Conservation (phyloP, 2,113 vertebrate genomes). For the Tragelaphus scriptus region DNA sequence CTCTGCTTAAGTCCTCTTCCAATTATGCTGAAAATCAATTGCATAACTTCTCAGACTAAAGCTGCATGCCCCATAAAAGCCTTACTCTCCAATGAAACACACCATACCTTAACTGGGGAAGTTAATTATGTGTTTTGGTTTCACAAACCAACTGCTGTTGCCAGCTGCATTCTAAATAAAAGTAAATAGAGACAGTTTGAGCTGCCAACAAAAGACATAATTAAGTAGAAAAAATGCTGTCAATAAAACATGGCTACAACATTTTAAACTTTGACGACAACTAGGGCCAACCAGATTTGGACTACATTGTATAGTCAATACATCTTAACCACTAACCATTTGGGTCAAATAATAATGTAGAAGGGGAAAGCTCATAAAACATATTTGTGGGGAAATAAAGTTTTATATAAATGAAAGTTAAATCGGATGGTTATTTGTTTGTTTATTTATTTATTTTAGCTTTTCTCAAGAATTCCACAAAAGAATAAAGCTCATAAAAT, state of each 20-base stretch:
- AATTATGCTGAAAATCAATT: neutral
- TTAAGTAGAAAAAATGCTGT: constrained; percentile 57
- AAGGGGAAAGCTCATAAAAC: neutral
- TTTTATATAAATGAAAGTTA: neutral
- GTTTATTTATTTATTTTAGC: neutral
- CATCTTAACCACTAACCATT: neutral
- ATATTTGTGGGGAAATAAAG: neutral
- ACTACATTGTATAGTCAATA: neutral
- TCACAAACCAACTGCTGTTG: constrained; percentile 66
- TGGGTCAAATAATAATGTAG: neutral
- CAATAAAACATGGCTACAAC: constrained; percentile 52
- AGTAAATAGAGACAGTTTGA: constrained; percentile 65
- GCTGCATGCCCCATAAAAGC: neutral
- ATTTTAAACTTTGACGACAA: constrained; percentile 53
- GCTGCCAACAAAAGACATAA: constrained; percentile 64
- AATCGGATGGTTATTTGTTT: neutral
- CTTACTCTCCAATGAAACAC: constrained; percentile 13
- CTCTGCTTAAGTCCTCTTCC: neutral
- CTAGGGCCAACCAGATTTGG: neutral
- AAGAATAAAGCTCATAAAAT: constrained; percentile 8
- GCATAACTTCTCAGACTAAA: neutral
- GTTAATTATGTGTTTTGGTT: constrained; percentile 58
- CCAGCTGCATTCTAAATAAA: constrained; percentile 63
- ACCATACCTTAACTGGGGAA: constrained; percentile 41
- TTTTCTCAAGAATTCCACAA: neutral